Evolutionary conservation across 2,888 invertebrate genomes (phyloP), one percentile per base, ranked within the genome.

Genomic region (Timandra comae): DNA sequence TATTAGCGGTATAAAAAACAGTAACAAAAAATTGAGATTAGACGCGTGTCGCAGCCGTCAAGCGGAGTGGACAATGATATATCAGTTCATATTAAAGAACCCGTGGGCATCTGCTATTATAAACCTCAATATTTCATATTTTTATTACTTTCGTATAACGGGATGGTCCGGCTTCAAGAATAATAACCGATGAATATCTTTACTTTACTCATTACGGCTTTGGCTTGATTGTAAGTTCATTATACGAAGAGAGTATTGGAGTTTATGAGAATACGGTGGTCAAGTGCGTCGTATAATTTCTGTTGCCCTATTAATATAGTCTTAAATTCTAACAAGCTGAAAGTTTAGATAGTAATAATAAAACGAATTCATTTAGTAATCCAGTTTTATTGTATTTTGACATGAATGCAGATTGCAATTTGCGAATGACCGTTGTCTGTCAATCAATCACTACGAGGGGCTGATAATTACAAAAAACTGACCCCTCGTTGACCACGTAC

Each of bases 401-500:
- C 47, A 41, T 41, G 43, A 53, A 63, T 61, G 56, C 64, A 67
- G 62, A 68, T 68, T 65, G 55, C 59, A 74, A 75, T 73, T 73
- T 61, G 63, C 65, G 57, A 79, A 64, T 78, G 74, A 77, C 81
- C 80, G 80, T 79, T 78, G 73, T 52, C 70, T 78, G 84, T 82
- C 82, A 81, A 78, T 82, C 82, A 84, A 76, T 77, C 67, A 65
- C 46, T 47, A 60, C 57, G 46, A 66, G 57, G 53, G 59, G 57
- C 50, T 59, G 57, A 56, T 47, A 54, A 56, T 57, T 55, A 55
- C 54, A 75, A 77, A 77, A 77, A 79, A 73, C 73, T 84, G 84
- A 82, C 84, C 84, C 81, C 78, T 79, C 77, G 69, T 73, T 82
- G 84, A 82, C 84, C 84, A 74, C 59, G 58, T 48, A 67, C 62